phyloP scores from a whole-genome alignment of 1,140 invertebrate genomes.

The Bombus polaris region DNA sequence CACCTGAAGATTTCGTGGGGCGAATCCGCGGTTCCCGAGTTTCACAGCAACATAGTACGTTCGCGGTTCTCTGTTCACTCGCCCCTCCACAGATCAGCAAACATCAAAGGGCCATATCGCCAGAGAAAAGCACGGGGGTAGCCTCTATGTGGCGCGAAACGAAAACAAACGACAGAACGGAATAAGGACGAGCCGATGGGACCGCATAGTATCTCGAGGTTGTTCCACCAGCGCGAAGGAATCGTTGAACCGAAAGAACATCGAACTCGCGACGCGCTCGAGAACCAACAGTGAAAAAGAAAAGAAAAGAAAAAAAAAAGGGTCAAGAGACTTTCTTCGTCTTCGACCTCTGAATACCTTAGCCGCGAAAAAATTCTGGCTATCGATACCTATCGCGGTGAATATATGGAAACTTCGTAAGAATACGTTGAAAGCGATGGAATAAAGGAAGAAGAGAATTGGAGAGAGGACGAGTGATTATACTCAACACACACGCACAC shows the following conservation, averaged over 20 bases:
- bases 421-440: neutral
- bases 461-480: neutral
- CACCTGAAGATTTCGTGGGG: slow-evolving; percentile 20
- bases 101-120: slow-evolving; percentile 14
- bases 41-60: neutral
- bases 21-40: neutral
- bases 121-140: neutral
- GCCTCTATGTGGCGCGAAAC: slow-evolving; percentile 12
- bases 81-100: slow-evolving; percentile 5
- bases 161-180: neutral
- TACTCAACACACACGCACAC: no score
- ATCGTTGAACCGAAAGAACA: slow-evolving; percentile 24
- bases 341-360: no score
- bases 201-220: neutral
- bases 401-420: neutral
- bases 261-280: slow-evolving; percentile 10
- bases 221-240: neutral
- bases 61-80: slow-evolving; percentile 15
- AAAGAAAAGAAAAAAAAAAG: no score
- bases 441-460: no score
- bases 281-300: neutral
- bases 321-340: neutral
- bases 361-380: no score
- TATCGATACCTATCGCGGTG: neutral
- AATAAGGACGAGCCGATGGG: neutral